Base-by-base conservation (phyloP, 2,797 vertebrate species). In the Sebastes melanostomus region DNA sequence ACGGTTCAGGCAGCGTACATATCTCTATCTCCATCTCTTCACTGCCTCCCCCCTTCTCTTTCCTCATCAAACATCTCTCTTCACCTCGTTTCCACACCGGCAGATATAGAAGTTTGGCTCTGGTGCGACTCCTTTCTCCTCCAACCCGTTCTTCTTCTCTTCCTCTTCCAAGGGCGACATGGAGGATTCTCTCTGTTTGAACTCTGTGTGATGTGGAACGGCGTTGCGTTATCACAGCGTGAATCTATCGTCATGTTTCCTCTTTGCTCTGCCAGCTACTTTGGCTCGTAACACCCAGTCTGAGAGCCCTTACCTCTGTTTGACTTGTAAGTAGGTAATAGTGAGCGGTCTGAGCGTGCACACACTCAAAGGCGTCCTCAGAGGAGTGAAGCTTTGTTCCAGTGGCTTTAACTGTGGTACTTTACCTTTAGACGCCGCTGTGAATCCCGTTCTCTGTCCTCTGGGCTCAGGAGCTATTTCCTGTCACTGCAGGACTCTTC, bases 231-330 rank as follows among this genome's bases (percentile, higher is more conserved):
- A 78, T 83, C 84, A 3, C 85, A 76, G 65, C 67, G 3, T 61
- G 67, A 62, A 76, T 88, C 82, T 81, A 61, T 75, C 72, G 32
- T 78, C 77, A 11, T 16, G n/a, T 34, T 80, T 67, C 18, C 16
- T 74, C 71, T 67, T 29, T 29, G 10, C 52, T 65, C 27, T 73
- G 18, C 22, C 50, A 61, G 46, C 38, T 32, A 24, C 69, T 72
- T 66, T 42, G 70, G 29, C 63, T 88, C n/a, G 5, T 58, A 61
- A 20, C 78, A 81, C n/a, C 46, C 55, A 77, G 46, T 27, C 59
- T 78, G 60, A 86, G 66, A 80, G 75, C 58, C 71, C 58, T 81
- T 69, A 89, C 84, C 77, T 76, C 78, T 62, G 78, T 82, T 76
- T 89, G 85, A 89, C 88, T 86, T 66, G 4, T 61, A 66, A 46